Evolutionary conservation across 2,888 invertebrate species (phyloP).

Genomic region (Agrochola lychnidis): DNA sequence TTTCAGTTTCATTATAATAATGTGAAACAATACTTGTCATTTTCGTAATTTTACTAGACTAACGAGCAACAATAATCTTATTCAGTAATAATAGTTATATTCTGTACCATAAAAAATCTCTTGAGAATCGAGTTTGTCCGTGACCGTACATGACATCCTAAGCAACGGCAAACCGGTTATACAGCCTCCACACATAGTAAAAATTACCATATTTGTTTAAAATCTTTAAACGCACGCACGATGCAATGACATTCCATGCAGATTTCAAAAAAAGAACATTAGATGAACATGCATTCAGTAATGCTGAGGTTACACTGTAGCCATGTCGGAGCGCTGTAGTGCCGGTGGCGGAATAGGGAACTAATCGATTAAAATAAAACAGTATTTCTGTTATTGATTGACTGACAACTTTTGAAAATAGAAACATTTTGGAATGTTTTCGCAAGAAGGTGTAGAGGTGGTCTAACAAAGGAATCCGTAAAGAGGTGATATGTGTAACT

Average conservation of each 20-base stretch:
- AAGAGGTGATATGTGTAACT: too few species aligned
- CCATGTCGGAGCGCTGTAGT: conserved; percentile 6
- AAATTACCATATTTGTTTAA: conserved; percentile 30
- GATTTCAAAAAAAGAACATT: conserved; percentile 42
- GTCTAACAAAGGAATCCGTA: too few species aligned
- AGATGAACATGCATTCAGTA: conserved; percentile 11
- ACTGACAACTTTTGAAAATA: too few species aligned
- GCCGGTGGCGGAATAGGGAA: conserved; percentile 1
- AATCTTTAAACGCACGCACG: conserved; percentile 21
- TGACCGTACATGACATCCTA: conserved; percentile 40
- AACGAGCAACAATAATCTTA: not conserved
- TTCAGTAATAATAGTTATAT: not conserved
- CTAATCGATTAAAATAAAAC: not conserved
- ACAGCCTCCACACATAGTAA: conserved; percentile 28
- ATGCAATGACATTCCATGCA: conserved; percentile 34
- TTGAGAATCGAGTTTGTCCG: conserved; percentile 22
- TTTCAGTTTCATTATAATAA: too few species aligned
- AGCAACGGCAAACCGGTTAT: conserved; percentile 26
- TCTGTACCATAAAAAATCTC: not conserved
- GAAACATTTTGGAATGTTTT: too few species aligned
- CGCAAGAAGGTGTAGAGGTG: too few species aligned
- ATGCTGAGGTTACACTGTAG: conserved; percentile 23
- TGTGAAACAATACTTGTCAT: too few species aligned
- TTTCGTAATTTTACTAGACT: too few species aligned
- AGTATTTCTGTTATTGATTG: too few species aligned